Base-by-base conservation (phyloP, 1,140 invertebrate species). In the Eumaeus atala region DNA sequence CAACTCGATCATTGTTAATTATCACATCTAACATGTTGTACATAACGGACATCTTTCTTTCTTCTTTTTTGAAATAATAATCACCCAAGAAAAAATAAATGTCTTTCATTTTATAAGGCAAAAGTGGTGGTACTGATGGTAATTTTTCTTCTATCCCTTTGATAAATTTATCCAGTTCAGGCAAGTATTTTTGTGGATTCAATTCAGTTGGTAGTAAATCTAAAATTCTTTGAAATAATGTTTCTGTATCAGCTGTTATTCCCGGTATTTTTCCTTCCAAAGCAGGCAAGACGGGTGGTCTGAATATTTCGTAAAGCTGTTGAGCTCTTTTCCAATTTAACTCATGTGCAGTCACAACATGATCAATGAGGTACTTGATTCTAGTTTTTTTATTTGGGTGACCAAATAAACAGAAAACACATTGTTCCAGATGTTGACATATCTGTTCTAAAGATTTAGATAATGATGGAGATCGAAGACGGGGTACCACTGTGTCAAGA, bases 61-160 rank as follows among this genome's bases (percentile, higher is more conserved):
- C 95, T 61, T 93, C 93, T 66, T 88, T 89, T 84, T 98, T 98
- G 72, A 98, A 97, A 83, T 97, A 93, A 88, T 94, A 96, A 88
- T 98, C 97, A 6, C 92, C 97, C 34, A 98, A 80, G 2, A 98
- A 87, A 77, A 97, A 98, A 78, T 95, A 98, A 44, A 97, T 91
- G 38, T 94, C 92, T 12, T 90, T 84, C 60, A 93, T 90, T 66
- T 90, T 84, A 64, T 88, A 88, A 1, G 90, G 90, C 12, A 89
- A 67, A 9, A 80, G 61, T 36, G 73, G 67, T 33, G 84, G 82
- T 11, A 90, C 77, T 6, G 70, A 67, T 0, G 92, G 91, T 48
- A 92, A 71, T 54, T 86, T 84, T 2, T 90, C 81, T 18, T 69
- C 84, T 16, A 89, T 82, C 0, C 92, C 92, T 51, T 91, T 87